Percentiles rank a stretch among this genome's conserved stretches.
phyloP scores from a whole-genome alignment of 2,888 invertebrate genomes.

The Euplagia quadripunctaria region DNA sequence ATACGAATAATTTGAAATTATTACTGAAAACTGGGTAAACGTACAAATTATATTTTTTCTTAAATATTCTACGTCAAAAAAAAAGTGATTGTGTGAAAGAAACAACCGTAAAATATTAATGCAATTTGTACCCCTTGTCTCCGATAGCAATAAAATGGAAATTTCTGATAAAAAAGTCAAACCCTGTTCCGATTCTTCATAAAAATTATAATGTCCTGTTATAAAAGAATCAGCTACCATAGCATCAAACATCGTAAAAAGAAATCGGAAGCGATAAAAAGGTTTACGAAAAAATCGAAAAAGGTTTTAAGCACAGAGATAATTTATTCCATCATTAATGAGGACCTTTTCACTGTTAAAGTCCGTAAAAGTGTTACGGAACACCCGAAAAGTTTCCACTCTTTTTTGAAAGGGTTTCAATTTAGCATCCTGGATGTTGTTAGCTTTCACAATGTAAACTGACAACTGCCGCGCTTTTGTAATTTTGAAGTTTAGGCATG shows the following conservation, averaged over 20 bases:
- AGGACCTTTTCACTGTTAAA: conserved; percentile 12
- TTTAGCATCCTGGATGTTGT: neutral
- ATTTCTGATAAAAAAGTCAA: neutral
- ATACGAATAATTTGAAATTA: too few relatives aligned
- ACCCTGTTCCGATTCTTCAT: too few relatives aligned
- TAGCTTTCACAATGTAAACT: conserved; percentile 9
- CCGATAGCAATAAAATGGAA: neutral
- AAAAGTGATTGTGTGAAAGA: too few relatives aligned
- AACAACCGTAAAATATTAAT: too few relatives aligned
- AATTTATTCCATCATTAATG: conserved; percentile 14
- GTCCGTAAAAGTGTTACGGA: conserved; percentile 13
- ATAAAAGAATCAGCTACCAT: neutral
- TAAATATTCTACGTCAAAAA: too few relatives aligned
- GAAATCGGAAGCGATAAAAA: conserved; percentile 1
- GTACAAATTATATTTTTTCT: too few relatives aligned
- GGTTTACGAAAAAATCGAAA: neutral
- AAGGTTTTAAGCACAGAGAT: neutral
- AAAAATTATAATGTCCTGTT: neutral
- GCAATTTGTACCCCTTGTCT: neutral
- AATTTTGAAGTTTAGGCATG: neutral
- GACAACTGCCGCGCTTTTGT: neutral
- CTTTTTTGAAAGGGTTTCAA: conserved; percentile 21
- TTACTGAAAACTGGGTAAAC: too few relatives aligned
- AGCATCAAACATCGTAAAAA: neutral
- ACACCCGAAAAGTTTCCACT: conserved; percentile 15